A percentile compares a stretch with the other conserved stretches of the same genome.
Evolutionary conservation across 1,140 invertebrate genomes (phyloP).

Genomic region (Drosophila subobscura): DNA sequence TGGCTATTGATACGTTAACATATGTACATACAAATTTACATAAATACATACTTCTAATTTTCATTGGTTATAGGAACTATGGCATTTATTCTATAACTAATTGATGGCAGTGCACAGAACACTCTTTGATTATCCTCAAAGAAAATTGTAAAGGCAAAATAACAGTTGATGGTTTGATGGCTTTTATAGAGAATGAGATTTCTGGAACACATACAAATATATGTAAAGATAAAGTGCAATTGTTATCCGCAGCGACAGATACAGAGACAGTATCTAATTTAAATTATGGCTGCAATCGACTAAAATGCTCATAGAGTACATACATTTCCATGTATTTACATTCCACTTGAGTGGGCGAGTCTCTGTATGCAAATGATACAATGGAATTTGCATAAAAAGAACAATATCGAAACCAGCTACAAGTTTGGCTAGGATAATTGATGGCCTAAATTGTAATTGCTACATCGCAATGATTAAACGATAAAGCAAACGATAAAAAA

Average conservation of each 20-base stretch:
- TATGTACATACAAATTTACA: too few species aligned
- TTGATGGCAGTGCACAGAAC: neutral
- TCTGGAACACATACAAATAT: conserved; percentile 21
- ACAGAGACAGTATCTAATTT: conserved; percentile 19
- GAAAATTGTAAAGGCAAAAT: neutral
- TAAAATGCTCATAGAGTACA: conserved; percentile 29
- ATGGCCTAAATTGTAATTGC: conserved; percentile 71
- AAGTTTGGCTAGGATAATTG: conserved; percentile 47
- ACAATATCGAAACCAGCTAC: conserved; percentile 28
- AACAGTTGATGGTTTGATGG: conserved; percentile 1
- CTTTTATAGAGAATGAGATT: neutral
- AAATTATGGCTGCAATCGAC: conserved; percentile 46
- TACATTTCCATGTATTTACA: conserved; percentile 29
- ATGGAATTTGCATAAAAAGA: conserved; percentile 61
- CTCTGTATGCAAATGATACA: conserved; percentile 52
- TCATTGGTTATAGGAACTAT: too few species aligned
- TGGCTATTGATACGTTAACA: neutral
- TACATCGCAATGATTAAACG: conserved; percentile 64
- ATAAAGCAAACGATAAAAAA: conserved; percentile 42
- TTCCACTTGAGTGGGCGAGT: conserved; percentile 41
- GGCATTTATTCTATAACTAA: neutral
- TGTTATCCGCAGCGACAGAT: neutral
- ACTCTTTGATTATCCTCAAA: conserved; percentile 1
- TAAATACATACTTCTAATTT: too few species aligned
- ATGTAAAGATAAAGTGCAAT: neutral